Evolutionary conservation across 2,888 invertebrate genomes (phyloP).

Genomic region (Schrankia costaestrigalis): DNA sequence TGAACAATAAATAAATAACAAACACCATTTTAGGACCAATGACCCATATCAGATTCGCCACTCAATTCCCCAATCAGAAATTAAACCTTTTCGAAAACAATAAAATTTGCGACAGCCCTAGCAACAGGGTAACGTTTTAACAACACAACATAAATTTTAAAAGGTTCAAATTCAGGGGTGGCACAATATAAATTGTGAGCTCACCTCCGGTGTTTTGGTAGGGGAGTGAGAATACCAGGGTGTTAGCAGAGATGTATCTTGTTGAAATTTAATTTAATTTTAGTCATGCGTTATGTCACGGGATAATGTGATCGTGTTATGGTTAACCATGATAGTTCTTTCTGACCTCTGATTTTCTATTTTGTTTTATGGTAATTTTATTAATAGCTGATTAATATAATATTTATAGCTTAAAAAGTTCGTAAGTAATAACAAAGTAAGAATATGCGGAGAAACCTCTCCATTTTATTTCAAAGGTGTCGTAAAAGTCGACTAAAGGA

Average conservation of each 20-base stretch:
- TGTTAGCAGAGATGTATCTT: constrained; percentile 26
- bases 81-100: constrained; percentile 34
- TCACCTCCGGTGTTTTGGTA: constrained; percentile 31
- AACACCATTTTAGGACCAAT: constrained; percentile 5
- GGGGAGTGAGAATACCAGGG: constrained; percentile 10
- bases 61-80: constrained; percentile 28
- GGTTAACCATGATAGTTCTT: constrained; percentile 23
- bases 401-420: too few species aligned
- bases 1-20: too few species aligned
- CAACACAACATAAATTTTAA: constrained; percentile 39
- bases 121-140: constrained; percentile 19
- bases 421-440: too few species aligned
- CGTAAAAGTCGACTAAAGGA: too few species aligned
- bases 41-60: constrained; percentile 4
- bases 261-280: constrained; percentile 48
- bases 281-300: constrained; percentile 30
- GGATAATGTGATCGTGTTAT: constrained; percentile 11
- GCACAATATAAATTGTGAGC: constrained; percentile 30
- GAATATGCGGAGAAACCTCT: too few species aligned
- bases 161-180: constrained; percentile 31
- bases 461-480: too few species aligned
- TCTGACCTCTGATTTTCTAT: constrained; percentile 3
- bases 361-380: background rate
- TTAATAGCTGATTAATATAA: too few species aligned
- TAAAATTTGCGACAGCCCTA: constrained; percentile 26